Base-by-base conservation (phyloP, 1,140 invertebrate species). In the Nilaparvata lugens region DNA sequence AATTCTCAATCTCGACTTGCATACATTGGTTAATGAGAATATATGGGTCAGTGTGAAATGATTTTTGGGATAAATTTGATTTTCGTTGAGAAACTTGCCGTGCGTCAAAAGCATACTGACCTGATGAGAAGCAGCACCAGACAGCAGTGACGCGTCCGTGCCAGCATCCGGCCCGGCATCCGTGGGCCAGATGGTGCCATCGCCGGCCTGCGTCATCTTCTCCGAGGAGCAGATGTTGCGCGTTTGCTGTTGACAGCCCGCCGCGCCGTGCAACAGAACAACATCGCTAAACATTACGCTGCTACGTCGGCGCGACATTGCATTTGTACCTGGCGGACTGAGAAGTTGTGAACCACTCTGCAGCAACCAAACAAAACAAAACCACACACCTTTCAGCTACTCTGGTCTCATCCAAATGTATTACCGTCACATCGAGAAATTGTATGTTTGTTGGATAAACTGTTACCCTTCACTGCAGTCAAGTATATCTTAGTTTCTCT, bases 241-340 rank as follows among this genome's bases (percentile, higher is more conserved):
- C 66, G 82, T 80, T 52, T 78, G 76, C 25, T 73, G 64, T 11
- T 35, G 7, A 11, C 2, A 35, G 31, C 31, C 31, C 7, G 64
- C n/a, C 2, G 64, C 62, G 56, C 78, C 86, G 68, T 91, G 88
- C 24, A 89, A 76, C 25, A 91, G 74, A 28, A 91, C 84, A 9
- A 89, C 86, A 67, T 91, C 88, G 68, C 86, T 91, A 74, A 92
- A 93, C 87, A 91, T 91, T 24, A 93, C 89, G 60, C 87, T 89
- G 28, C 88, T 90, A 38, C 88, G 77, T 23, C 89, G 79, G 38
- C 68, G 55, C 31, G 59, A 38, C 52, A 64, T 24, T 24, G 56
- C 55, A 25, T 62, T 60, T 4, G 61, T 60, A 13, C 61, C 61
- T 18, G 62, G 66, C 6, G 66, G 64, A 43, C 60, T 59, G 2